phyloP scores from a whole-genome alignment of 2,888 invertebrate species.

The Patella pellucida region DNA sequence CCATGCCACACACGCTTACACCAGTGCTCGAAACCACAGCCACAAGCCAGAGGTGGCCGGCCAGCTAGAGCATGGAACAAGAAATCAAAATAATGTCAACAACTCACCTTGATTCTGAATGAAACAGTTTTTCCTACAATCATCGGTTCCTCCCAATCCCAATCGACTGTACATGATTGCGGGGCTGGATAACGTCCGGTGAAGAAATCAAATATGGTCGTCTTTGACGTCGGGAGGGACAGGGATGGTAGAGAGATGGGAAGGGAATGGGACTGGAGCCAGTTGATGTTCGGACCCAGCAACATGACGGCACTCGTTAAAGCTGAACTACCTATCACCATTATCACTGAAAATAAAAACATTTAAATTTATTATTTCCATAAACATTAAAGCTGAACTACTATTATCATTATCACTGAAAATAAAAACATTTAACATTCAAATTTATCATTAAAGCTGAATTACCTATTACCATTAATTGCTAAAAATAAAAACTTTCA shows the following conservation, averaged over 20 bases:
- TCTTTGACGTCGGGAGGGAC: slow-evolving; percentile 26
- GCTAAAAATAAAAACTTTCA: too few species aligned
- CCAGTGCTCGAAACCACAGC: too few species aligned
- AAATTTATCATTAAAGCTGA: too few species aligned
- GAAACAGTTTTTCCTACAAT: slow-evolving; percentile 92
- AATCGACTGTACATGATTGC: slow-evolving; percentile 87
- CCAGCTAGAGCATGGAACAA: too few species aligned
- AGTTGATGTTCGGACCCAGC: slow-evolving; percentile 12
- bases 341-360: slow-evolving; percentile 18
- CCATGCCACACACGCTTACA: too few species aligned
- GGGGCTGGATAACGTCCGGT: slow-evolving; percentile 92
- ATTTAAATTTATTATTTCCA: neutral
- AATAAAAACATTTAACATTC: too few species aligned
- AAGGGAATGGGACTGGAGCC: slow-evolving; percentile 17
- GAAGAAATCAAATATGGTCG: slow-evolving; percentile 81
- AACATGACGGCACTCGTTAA: slow-evolving; percentile 23
- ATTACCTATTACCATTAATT: too few species aligned
- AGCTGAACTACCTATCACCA: slow-evolving; percentile 17
- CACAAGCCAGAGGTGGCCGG: too few species aligned
- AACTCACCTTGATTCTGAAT: slow-evolving; percentile 83
- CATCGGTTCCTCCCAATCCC: slow-evolving; percentile 93
- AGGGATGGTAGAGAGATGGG: slow-evolving; percentile 21
- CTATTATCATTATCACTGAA: too few species aligned
- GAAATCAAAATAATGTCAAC: neutral
- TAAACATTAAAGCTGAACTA: too few species aligned